phyloP scores from a whole-genome alignment of 2,797 vertebrate species.

The Arnoldichthys spilopterus region DNA sequence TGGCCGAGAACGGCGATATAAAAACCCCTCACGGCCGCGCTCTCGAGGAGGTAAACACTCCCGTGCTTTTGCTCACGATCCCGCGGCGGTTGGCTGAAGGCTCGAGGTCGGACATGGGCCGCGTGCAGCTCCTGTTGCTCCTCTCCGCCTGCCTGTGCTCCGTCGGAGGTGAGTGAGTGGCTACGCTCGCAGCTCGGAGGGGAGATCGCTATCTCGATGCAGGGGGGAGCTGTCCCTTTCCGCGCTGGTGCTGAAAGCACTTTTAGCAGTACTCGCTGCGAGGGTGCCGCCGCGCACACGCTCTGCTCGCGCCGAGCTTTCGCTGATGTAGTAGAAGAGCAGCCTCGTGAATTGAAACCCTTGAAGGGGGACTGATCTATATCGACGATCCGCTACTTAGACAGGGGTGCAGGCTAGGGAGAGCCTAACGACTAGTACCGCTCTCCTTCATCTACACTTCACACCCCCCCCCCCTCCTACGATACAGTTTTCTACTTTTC shows the following conservation, averaged over 20 bases:
- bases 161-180: conserved; percentile 79
- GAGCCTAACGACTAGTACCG: neutral
- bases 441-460: neutral
- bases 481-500: neutral
- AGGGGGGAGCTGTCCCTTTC: conserved; percentile 70
- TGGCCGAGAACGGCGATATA: conserved; percentile 2
- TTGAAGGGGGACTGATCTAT: neutral
- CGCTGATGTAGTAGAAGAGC: neutral
- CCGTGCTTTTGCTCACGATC: neutral
- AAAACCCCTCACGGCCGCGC: neutral
- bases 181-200: neutral
- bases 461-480: neutral
- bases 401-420: neutral
- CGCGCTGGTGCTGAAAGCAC: conserved; percentile 66
- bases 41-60: conserved; percentile 3
- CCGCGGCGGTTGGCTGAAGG: conserved; percentile 73
- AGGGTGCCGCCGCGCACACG: neutral
- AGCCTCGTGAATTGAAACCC: neutral
- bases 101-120: conserved; percentile 70
- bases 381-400: neutral
- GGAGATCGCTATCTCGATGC: conserved; percentile 61
- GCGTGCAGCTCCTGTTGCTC: conserved; percentile 76
- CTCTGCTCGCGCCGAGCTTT: neutral
- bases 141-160: conserved; percentile 76
- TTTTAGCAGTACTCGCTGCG: neutral